A percentile compares a stretch with the other conserved stretches of the same genome.
Conservation (phyloP, 1,140 invertebrate genomes). For the Gryllus bimaculatus region DNA sequence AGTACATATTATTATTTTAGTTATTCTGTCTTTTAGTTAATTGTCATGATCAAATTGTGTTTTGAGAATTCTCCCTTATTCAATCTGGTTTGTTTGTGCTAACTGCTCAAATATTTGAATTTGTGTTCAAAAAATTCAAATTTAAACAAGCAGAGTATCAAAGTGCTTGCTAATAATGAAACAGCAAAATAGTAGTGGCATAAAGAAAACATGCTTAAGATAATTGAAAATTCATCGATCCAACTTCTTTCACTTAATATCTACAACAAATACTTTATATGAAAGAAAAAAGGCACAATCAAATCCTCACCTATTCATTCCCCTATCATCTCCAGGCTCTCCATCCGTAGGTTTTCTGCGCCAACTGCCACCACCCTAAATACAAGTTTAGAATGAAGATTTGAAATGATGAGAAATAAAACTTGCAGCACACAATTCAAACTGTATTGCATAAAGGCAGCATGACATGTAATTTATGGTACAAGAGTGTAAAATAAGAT, state of each 20-base stretch:
- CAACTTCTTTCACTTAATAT: neutral
- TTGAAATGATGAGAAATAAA: neutral
- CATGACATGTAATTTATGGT: neutral
- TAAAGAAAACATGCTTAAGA: too few relatives aligned
- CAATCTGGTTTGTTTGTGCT: too few relatives aligned
- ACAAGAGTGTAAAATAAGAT: neutral
- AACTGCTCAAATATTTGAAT: too few relatives aligned
- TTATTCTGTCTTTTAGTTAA: too few relatives aligned
- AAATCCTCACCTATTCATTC: constrained; percentile 6
- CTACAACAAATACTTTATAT: neutral
- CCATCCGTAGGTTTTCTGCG: constrained; percentile 11
- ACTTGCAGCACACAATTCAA: neutral
- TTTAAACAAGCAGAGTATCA: too few relatives aligned
- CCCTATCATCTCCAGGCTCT: constrained; percentile 9
- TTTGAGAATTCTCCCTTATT: too few relatives aligned
- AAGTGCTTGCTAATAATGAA: too few relatives aligned
- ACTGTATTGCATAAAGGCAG: neutral
- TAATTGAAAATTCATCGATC: too few relatives aligned
- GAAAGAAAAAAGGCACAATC: neutral
- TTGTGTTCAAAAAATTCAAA: too few relatives aligned
- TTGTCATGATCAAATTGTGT: too few relatives aligned
- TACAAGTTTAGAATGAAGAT: neutral
- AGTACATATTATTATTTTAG: too few relatives aligned
- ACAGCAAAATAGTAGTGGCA: too few relatives aligned
- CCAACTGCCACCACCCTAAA: constrained; percentile 15